Evolutionary conservation across 2,888 invertebrate genomes (phyloP).

Genomic region (Abrostola tripartita): DNA sequence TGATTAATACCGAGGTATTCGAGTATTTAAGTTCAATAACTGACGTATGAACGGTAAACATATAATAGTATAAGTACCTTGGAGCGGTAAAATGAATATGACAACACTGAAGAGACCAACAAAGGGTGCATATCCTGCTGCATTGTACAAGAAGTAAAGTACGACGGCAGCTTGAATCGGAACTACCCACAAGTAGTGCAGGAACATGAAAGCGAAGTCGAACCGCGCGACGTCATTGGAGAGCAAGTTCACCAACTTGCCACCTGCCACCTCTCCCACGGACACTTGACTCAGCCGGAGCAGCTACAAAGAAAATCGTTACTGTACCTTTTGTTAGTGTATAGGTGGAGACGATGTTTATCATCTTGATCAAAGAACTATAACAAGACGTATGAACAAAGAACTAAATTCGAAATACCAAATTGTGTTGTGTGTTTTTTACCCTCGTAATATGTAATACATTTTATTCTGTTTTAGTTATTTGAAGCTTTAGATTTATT

Average conservation of each 20-base stretch:
- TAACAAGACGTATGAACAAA: not conserved
- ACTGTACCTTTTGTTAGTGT: not conserved
- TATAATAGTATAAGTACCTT: slow-evolving; percentile 66
- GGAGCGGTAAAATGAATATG: slow-evolving; percentile 88
- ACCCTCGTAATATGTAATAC: no score
- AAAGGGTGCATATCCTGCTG: slow-evolving; percentile 78
- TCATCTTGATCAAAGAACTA: not conserved
- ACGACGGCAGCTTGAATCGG: slow-evolving; percentile 91
- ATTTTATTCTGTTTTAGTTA: no score
- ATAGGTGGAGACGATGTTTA: not conserved
- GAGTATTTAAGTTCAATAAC: not conserved
- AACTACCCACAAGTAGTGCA: slow-evolving; percentile 94
- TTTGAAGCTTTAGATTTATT: no score
- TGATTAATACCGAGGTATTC: not conserved
- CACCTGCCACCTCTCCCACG: slow-evolving; percentile 90
- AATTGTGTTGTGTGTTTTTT: no score
- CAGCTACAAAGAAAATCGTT: slow-evolving; percentile 84
- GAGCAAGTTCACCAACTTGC: slow-evolving; percentile 94
- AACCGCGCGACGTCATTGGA: slow-evolving; percentile 95
- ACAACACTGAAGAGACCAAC: slow-evolving; percentile 83
- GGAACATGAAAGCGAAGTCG: slow-evolving; percentile 91
- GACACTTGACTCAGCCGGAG: slow-evolving; percentile 92
- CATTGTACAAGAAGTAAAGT: slow-evolving; percentile 74
- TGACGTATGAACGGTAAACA: not conserved
- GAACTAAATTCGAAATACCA: no score